A percentile compares a stretch with the other conserved stretches of the same genome.
phyloP scores from a whole-genome alignment of 2,888 invertebrate species.

The Brachycybe producta region DNA sequence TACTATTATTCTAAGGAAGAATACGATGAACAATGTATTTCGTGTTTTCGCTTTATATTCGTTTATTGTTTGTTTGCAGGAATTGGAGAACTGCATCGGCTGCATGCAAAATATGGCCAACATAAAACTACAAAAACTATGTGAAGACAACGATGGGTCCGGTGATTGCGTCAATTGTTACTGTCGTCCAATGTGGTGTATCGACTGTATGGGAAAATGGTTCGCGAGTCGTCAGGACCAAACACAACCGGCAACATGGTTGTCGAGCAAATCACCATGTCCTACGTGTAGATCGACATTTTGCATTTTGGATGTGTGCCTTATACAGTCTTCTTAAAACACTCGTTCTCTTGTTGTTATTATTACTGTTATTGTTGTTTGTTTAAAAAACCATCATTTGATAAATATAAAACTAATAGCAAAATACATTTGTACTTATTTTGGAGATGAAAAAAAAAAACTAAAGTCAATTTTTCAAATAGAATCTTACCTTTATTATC shows the following conservation, averaged over 20 bases:
- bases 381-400: background rate
- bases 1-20: no score
- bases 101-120: slow-evolving; percentile 69
- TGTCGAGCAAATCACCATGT: slow-evolving; percentile 68
- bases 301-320: slow-evolving; percentile 71
- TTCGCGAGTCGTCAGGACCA: slow-evolving; percentile 70
- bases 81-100: slow-evolving; percentile 70
- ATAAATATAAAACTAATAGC: background rate
- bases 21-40: no score
- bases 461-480: no score
- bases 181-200: slow-evolving; percentile 82
- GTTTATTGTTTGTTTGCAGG: slow-evolving; percentile 38
- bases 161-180: slow-evolving; percentile 46
- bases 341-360: slow-evolving; percentile 6
- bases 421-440: no score
- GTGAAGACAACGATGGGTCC: slow-evolving; percentile 40
- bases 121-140: slow-evolving; percentile 61
- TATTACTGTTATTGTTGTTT: background rate
- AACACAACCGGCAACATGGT: slow-evolving; percentile 57
- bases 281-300: slow-evolving; percentile 74
- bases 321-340: slow-evolving; percentile 31
- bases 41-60: no score
- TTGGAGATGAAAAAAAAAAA: no score
- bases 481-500: no score
- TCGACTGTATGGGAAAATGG: slow-evolving; percentile 71